A percentile compares a stretch with the other conserved stretches of the same genome.
Evolutionary conservation across 2,113 vertebrate genomes (phyloP).

Genomic region (Pseudolaguvia tuberculata): DNA sequence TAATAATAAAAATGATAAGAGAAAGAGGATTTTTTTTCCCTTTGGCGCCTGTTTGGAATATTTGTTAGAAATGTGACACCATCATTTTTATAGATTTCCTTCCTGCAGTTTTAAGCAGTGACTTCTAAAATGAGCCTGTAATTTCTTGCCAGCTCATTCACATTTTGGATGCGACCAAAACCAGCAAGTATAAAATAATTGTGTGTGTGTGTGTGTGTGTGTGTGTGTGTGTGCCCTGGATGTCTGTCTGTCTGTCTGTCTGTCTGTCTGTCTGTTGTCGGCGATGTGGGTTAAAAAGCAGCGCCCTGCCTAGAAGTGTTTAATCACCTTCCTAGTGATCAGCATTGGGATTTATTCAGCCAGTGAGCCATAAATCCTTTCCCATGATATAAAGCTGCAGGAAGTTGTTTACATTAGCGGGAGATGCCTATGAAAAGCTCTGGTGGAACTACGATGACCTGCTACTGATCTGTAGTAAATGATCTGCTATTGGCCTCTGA

Average conservation of each 20-base stretch:
- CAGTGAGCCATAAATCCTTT: constrained; percentile 65
- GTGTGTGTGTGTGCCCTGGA: not conserved
- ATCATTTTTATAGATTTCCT: constrained; percentile 18
- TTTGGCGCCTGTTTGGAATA: constrained; percentile 58
- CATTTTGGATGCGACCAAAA: constrained; percentile 2
- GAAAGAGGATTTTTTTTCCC: constrained; percentile 57
- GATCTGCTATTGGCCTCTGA: too few relatives aligned
- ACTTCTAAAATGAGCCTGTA: constrained; percentile 31
- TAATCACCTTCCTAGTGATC: constrained; percentile 64
- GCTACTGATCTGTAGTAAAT: too few relatives aligned
- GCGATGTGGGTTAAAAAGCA: constrained; percentile 9
- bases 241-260: constrained; percentile 2
- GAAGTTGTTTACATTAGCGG: constrained; percentile 75
- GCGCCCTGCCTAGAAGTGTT: constrained; percentile 44
- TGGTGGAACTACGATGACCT: constrained; percentile 61
- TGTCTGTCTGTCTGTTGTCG: constrained; percentile 9
- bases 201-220: constrained; percentile 15
- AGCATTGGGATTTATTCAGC: constrained; percentile 64
- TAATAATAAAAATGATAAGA: constrained; percentile 54
- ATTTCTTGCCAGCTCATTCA: constrained; percentile 29
- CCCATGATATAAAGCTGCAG: constrained; percentile 69
- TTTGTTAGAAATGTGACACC: constrained; percentile 54
- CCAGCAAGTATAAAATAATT: constrained; percentile 24
- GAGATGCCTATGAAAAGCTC: constrained; percentile 74
- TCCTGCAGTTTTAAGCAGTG: constrained; percentile 17